Percentiles rank a stretch among this genome's conserved stretches.
Conservation (phyloP, 2,113 vertebrate genomes). For the Entomyzon cyanotis region DNA sequence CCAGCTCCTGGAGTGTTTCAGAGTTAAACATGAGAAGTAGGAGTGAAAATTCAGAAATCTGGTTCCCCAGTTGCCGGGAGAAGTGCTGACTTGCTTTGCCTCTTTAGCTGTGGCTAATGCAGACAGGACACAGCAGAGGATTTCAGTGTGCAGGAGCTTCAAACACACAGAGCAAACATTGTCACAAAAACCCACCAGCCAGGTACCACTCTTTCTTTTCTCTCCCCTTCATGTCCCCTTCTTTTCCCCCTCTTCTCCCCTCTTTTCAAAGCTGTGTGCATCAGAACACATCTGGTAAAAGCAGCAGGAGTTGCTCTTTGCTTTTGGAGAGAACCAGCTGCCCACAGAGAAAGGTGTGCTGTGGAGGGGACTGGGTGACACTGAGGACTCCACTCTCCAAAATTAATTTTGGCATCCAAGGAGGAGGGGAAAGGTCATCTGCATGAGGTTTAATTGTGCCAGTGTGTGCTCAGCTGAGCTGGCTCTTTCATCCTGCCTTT, state of each 20-base stretch:
- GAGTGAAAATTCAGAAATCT: not conserved
- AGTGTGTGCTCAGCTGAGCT: not conserved
- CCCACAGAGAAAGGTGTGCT: not conserved
- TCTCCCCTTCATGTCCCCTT: not conserved
- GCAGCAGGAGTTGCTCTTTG: not conserved
- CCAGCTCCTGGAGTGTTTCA: not conserved
- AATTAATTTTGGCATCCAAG: not conserved
- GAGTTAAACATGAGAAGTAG: not conserved
- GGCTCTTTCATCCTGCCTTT: not conserved
- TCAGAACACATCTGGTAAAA: not conserved
- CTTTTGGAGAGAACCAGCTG: not conserved
- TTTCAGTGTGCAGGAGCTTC: not conserved
- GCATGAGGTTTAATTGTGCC: not conserved
- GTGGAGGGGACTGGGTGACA: not conserved
- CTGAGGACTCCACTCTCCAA: not conserved
- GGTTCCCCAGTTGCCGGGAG: not conserved
- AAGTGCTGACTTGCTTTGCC: not conserved
- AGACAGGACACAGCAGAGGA: not conserved
- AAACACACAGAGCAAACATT: not conserved
- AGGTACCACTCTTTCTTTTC: not conserved
- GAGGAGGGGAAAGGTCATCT: not conserved
- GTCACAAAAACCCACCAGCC: not conserved
- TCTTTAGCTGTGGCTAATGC: not conserved
- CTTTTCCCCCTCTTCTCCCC: fast-evolving
- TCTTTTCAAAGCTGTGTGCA: not conserved